phyloP scores from a whole-genome alignment of 1,140 invertebrate genomes.

The Meloidogyne chitwoodi region DNA sequence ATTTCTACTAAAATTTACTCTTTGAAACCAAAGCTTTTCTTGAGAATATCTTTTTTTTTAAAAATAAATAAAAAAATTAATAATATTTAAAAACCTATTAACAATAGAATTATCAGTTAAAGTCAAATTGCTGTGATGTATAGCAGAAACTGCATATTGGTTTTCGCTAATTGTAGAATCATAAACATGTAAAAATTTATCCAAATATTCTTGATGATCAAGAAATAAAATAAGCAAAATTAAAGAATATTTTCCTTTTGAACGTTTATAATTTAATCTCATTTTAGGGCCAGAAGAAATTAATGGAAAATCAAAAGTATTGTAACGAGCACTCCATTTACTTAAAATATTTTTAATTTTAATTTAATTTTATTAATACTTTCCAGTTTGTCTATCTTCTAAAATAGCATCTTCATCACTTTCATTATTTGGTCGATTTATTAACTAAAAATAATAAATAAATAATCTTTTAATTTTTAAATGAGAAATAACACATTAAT shows the following conservation, averaged over 20 bases:
- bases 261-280: conserved; percentile 76
- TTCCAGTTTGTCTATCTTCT: conserved; percentile 36
- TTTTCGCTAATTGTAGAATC: conserved; percentile 47
- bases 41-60: conserved; percentile 43
- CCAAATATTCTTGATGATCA: conserved; percentile 58
- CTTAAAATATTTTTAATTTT: not conserved
- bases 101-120: conserved; percentile 48
- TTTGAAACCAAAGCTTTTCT: conserved; percentile 59
- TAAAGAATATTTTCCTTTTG: conserved; percentile 61
- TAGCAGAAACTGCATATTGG: conserved; percentile 57
- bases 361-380: conserved; percentile 13
- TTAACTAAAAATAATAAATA: conserved; percentile 39
- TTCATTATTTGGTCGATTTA: conserved; percentile 54
- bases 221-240: conserved; percentile 54
- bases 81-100: conserved; percentile 34
- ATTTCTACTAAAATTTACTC: conserved; percentile 57
- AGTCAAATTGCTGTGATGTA: conserved; percentile 56
- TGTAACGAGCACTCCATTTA: conserved; percentile 69
- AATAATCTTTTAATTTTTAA: no score
- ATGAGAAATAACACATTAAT: no score
- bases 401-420: conserved; percentile 57
- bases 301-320: conserved; percentile 79
- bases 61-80: not conserved
- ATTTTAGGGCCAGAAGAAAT: conserved; percentile 78
- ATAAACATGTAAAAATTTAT: conserved; percentile 43